phyloP scores from a whole-genome alignment of 2,113 vertebrate species.

The Hemicordylus capensis region DNA sequence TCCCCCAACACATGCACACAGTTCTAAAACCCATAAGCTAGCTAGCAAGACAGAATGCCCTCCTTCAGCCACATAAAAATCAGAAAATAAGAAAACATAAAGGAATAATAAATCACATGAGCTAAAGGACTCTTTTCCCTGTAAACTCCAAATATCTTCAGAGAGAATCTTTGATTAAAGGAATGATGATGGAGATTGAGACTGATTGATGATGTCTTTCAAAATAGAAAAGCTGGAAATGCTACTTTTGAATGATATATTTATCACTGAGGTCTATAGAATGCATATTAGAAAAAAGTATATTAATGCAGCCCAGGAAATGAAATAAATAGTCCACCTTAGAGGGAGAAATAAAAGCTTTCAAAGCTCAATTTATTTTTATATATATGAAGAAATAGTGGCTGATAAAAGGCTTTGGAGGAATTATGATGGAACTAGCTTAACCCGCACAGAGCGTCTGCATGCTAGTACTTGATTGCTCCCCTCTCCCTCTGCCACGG shows the following conservation, averaged over 20 bases:
- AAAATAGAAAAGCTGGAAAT: background rate
- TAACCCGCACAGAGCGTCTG: too few species aligned
- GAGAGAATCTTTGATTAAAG: constrained; percentile 37
- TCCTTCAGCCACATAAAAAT: background rate
- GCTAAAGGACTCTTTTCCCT: background rate
- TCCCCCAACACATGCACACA: background rate
- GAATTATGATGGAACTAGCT: too few species aligned
- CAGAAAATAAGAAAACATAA: constrained; percentile 18
- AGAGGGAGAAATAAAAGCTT: background rate
- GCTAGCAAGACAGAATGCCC: background rate
- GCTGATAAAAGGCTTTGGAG: too few species aligned
- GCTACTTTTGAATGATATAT: constrained; percentile 32
- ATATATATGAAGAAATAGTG: too few species aligned
- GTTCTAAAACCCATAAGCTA: background rate
- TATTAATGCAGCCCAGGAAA: background rate
- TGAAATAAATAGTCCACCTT: background rate
- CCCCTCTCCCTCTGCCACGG: too few species aligned
- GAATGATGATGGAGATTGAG: background rate
- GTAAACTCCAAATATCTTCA: constrained; percentile 22
- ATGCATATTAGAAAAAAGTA: background rate
- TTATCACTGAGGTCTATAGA: accelerated
- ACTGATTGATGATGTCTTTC: background rate
- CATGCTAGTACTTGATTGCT: too few species aligned
- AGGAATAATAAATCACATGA: constrained; percentile 4
- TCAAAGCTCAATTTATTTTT: background rate